These are phyloP conservation scores for Heteromyza rotundicornis DNA, from an alignment of 2,888 invertebrate species.

Conservation along the genomic window DNA sequence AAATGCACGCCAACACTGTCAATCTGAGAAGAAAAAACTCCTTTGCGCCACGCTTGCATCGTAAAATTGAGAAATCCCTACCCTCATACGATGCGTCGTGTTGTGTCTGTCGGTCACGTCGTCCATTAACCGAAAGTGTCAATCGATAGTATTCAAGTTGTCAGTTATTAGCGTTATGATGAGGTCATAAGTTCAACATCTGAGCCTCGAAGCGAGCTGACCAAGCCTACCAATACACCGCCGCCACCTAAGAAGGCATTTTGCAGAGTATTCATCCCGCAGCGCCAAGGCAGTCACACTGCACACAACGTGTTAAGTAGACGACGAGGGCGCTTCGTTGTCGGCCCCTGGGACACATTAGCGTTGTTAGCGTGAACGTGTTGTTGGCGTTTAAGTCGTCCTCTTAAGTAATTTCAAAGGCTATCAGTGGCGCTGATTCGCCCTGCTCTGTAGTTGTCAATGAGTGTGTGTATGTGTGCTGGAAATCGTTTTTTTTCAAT, in stretches of 20 bases:
- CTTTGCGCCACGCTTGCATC: no score
- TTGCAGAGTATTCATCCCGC: neutral
- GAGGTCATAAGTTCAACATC: neutral
- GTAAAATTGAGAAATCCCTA: no score
- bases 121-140: conserved; percentile 11
- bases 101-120: conserved; percentile 11
- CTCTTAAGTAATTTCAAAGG: no score
- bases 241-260: neutral
- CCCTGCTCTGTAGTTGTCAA: no score
- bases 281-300: neutral
- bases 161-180: conserved; percentile 15
- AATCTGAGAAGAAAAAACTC: no score
- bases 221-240: neutral
- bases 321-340: neutral
- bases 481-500: no score
- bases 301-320: neutral
- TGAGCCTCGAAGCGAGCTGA: neutral
- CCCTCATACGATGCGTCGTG: no score
- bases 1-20: no score
- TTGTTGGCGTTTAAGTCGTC: no score
- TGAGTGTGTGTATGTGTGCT: no score
- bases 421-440: no score
- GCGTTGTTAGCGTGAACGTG: neutral
- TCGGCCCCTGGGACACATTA: neutral
- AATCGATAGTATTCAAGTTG: conserved; percentile 6